These are phyloP conservation scores for Eupsittula cactorum DNA, from an alignment of 2,113 vertebrate species.

Conservation along the genomic window DNA sequence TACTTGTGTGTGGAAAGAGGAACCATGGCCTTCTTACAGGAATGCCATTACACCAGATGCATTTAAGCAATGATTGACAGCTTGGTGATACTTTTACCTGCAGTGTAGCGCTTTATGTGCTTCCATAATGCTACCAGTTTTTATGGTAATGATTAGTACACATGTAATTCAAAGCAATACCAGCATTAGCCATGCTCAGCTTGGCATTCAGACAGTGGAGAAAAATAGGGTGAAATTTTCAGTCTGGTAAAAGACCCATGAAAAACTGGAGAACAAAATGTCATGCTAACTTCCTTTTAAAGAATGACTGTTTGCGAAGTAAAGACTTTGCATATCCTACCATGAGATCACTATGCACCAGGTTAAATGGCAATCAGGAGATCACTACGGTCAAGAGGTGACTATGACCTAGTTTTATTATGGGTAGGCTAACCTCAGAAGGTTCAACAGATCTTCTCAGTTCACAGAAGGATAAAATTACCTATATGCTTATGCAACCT, in stretches of 20 bases:
- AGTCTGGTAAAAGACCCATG: not conserved
- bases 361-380: not conserved
- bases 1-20: not conserved
- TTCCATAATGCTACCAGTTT: not conserved
- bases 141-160: not conserved
- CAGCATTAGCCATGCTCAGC: not conserved
- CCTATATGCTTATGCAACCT: not conserved
- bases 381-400: not conserved
- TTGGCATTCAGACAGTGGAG: not conserved
- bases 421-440: not conserved
- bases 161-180: not conserved
- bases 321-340: not conserved
- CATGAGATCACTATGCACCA: not conserved
- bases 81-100: not conserved
- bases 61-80: not conserved
- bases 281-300: not conserved
- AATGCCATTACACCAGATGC: not conserved
- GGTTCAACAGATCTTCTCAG: not conserved
- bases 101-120: not conserved
- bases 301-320: not conserved
- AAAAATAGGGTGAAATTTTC: not conserved
- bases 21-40: not conserved
- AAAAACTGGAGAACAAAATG: not conserved
- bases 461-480: slow-evolving; percentile 13
- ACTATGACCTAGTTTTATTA: not conserved